A percentile compares a stretch with the other conserved stretches of the same genome.
These are phyloP conservation scores for Graptemys geographica DNA, from an alignment of 2,797 vertebrate genomes.

Conservation along the genomic window DNA sequence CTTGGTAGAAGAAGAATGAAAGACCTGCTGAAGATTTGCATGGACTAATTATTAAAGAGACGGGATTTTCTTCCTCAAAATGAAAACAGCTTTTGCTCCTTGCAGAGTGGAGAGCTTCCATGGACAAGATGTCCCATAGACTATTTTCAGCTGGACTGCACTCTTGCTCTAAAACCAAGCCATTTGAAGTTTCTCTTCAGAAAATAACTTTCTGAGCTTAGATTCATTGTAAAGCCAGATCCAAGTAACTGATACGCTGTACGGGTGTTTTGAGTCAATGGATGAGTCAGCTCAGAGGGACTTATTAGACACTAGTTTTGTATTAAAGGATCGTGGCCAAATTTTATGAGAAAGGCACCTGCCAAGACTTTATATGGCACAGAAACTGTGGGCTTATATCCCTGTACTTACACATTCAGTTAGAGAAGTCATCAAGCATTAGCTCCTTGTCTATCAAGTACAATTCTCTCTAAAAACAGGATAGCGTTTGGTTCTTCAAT, in stretches of 20 bases:
- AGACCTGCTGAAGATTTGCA: background rate
- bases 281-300: background rate
- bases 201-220: background rate
- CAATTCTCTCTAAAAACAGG: background rate
- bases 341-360: slow-evolving; percentile 18
- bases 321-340: background rate
- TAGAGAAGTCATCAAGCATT: background rate
- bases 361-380: background rate
- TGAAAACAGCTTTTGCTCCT: background rate
- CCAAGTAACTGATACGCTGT: background rate
- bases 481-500: background rate
- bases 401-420: background rate
- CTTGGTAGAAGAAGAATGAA: background rate
- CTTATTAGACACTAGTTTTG: background rate
- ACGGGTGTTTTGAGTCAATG: fast-evolving
- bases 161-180: background rate
- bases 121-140: background rate
- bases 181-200: background rate
- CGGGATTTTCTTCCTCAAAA: background rate
- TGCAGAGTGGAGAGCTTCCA: background rate
- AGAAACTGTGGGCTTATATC: background rate
- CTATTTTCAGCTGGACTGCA: background rate
- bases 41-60: fast-evolving
- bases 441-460: background rate
- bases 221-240: background rate